A percentile compares a stretch with the other conserved stretches of the same genome.
Evolutionary conservation across 2,888 invertebrate species (phyloP).

Genomic region (Escarpia spicata): DNA sequence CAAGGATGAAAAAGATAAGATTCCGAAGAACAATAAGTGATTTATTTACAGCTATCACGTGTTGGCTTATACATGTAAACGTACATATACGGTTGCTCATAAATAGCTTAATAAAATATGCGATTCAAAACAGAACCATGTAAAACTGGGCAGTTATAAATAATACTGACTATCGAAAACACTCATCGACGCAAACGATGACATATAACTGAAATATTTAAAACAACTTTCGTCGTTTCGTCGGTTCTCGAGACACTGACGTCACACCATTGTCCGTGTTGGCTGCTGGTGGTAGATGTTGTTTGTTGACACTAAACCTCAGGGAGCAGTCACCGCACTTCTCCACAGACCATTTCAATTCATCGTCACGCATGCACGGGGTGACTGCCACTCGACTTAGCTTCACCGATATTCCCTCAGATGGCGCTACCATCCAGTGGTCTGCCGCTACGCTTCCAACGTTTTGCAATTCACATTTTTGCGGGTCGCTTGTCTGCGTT

Average conservation of each 20-base stretch:
- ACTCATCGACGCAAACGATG: not conserved
- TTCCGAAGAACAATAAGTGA: not conserved
- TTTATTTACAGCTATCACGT: slow-evolving; percentile 10
- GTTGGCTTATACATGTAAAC: not conserved
- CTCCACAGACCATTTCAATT: not conserved
- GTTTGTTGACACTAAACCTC: not conserved
- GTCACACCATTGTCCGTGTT: not conserved
- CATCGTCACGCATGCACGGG: not conserved
- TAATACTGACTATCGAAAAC: not conserved
- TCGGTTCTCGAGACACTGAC: not conserved
- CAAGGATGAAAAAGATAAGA: not conserved
- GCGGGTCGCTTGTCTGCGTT: not conserved
- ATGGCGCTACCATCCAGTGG: not conserved
- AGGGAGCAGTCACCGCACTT: not conserved
- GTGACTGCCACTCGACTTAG: not conserved
- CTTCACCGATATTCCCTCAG: not conserved
- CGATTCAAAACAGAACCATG: slow-evolving; percentile 12
- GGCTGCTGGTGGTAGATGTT: not conserved
- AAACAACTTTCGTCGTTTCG: not conserved
- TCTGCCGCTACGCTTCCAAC: not conserved
- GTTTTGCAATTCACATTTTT: not conserved
- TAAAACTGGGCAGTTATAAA: not conserved
- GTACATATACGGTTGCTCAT: not conserved
- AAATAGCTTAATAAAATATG: not conserved
- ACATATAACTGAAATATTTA: not conserved